phyloP scores from a whole-genome alignment of 53 echinoderm and acorn worm genomes.

The Paelopatides confundens region DNA sequence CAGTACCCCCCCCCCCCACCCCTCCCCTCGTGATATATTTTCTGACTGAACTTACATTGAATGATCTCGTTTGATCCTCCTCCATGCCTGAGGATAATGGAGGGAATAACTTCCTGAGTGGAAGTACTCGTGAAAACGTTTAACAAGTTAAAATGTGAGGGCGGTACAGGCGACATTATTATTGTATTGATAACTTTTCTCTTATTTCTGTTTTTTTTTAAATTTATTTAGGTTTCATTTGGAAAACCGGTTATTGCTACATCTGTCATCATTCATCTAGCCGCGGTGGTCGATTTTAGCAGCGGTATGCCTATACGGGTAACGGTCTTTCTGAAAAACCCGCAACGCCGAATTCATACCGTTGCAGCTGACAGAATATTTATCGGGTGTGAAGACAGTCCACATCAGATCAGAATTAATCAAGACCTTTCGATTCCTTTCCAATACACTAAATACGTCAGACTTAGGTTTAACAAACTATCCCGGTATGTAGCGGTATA shows the following conservation, averaged over 20 bases:
- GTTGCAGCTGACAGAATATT: slow-evolving; percentile 31
- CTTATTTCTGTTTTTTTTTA: neutral
- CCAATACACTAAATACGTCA: slow-evolving; percentile 74
- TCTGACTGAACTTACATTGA: too few species aligned
- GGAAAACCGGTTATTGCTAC: slow-evolving; percentile 83
- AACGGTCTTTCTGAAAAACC: slow-evolving; percentile 68
- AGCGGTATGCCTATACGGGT: slow-evolving; percentile 48
- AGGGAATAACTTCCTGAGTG: too few species aligned
- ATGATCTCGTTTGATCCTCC: too few species aligned
- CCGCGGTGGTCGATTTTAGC: slow-evolving; percentile 56
- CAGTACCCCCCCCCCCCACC: too few species aligned
- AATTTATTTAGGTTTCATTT: slow-evolving; percentile 78
- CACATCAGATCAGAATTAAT: slow-evolving; percentile 71
- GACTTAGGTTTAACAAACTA: slow-evolving; percentile 50
- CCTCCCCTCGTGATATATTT: too few species aligned
- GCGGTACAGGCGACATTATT: too few species aligned
- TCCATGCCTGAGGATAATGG: too few species aligned
- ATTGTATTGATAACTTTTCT: neutral
- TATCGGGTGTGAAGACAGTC: slow-evolving; percentile 73
- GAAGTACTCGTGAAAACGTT: too few species aligned
- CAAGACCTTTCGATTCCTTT: slow-evolving; percentile 88
- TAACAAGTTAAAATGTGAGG: too few species aligned
- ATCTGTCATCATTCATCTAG: slow-evolving; percentile 76
- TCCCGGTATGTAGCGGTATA: slow-evolving; percentile 69
- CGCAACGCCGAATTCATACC: slow-evolving; percentile 57